phyloP scores from a whole-genome alignment of 2,797 vertebrate genomes.

The Dallia pectoralis region DNA sequence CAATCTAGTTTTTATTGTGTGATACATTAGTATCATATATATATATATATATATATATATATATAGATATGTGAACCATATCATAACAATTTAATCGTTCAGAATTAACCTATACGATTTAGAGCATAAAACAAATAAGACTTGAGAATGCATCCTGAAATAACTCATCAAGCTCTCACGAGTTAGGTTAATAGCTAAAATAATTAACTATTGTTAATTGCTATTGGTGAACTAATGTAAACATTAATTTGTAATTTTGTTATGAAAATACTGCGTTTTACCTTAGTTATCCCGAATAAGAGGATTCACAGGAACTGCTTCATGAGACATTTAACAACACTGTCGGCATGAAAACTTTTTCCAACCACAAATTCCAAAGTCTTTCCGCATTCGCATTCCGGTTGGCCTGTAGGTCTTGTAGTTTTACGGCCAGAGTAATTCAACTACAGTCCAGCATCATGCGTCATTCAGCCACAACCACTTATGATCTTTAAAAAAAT shows the following conservation, averaged over 20 bases:
- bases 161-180: not conserved
- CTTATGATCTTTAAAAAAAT: constrained; percentile 33
- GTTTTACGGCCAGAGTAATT: not conserved
- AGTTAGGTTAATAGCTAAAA: not conserved
- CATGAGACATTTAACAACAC: constrained; percentile 33
- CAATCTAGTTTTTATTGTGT: no score
- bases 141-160: no score
- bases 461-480: no score
- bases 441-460: constrained; percentile 47
- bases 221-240: not conserved
- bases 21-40: no score
- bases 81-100: no score
- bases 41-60: no score
- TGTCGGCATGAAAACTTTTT: constrained; percentile 68
- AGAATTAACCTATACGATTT: no score
- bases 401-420: constrained; percentile 46
- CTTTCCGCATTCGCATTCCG: constrained; percentile 47
- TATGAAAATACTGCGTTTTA: constrained; percentile 20
- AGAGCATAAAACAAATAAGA: no score
- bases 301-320: constrained; percentile 28
- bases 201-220: no score
- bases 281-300: constrained; percentile 44
- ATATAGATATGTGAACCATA: no score
- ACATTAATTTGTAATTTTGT: not conserved
- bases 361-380: constrained; percentile 49